Base-by-base conservation (phyloP, 2,888 invertebrate genomes). In the Plebejus anna region DNA sequence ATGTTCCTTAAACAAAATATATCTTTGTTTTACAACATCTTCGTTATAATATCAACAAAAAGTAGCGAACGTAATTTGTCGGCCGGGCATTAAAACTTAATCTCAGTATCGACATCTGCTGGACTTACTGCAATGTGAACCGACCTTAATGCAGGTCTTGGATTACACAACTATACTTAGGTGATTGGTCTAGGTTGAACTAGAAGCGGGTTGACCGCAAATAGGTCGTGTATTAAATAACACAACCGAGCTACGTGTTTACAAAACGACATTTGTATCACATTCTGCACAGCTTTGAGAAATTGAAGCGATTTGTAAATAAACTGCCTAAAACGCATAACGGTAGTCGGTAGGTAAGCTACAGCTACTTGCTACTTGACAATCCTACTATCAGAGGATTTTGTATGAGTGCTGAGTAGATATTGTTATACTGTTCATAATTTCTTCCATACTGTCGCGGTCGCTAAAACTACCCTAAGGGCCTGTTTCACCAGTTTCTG, bases 181-280 rank as follows among this genome's bases (percentile, higher is more conserved):
- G 83, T 81, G 82, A 83, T 83, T 83, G 83, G 82, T 83, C 83
- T 86, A 85, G 82, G 82, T 42, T 51, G 73, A 32, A n/a, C 66
- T 66, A 66, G 66, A 22, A 42, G 82, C 81, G 76, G 82, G 85
- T 85, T 87, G 86, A 92, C 93, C 94, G 85, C 93, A 94, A 93
- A 90, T 91, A 88, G 94, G 93, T 89, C 92, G 89, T 84, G 88
- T 85, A 92, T 94, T 91, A 85, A 90, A 93, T 93, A 91, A 89
- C 92, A 87, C 84, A 79, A 79, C 85, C 85, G 84, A 85, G 87
- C 92, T 92, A 91, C 90, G 90, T 91, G 90, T 89, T 86, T 89
- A 36, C 28, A 89, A 86, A 87, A 83, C 82, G 83, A 88, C 89
- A 90, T 61, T 61, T 16, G 32, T 66, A 66, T 66, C 66, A 66